phyloP scores from a whole-genome alignment of 2,113 vertebrate species.

The Amblyornis subalaris region DNA sequence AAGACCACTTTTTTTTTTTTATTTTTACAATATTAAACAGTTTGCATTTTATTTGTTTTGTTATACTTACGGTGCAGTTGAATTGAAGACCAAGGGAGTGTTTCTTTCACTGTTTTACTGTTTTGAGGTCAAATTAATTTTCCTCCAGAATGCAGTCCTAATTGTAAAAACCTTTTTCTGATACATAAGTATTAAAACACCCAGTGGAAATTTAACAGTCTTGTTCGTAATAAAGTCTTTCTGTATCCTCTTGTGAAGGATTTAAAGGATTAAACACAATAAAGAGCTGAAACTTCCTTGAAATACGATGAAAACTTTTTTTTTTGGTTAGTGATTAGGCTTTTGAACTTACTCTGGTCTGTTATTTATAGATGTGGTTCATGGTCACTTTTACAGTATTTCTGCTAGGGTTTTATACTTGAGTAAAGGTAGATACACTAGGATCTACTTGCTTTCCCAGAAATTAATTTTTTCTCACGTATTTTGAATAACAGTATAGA shows the following conservation, averaged over 20 bases:
- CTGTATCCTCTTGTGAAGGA: not conserved
- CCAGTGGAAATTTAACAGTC: not conserved
- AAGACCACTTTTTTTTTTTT: not conserved
- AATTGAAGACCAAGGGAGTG: not conserved
- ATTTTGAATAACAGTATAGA: not conserved
- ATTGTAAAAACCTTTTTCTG: not conserved
- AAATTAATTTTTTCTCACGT: not conserved
- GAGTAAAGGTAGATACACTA: not conserved
- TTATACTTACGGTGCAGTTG: not conserved
- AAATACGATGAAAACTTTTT: not conserved
- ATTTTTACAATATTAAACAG: not conserved
- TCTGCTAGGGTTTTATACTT: not conserved
- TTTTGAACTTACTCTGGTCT: not conserved
- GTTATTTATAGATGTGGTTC: accelerated
- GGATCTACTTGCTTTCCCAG: not conserved
- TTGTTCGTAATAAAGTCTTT: not conserved
- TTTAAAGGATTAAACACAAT: not conserved
- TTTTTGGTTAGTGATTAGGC: not conserved
- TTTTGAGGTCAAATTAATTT: not conserved
- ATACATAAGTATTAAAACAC: not conserved
- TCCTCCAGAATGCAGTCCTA: not conserved
- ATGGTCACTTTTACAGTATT: not conserved
- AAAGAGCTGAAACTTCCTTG: not conserved
- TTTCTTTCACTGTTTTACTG: not conserved
- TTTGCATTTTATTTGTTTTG: not conserved